Conservation (phyloP, 2,797 vertebrate genomes). For the Gouania willdenowi region DNA sequence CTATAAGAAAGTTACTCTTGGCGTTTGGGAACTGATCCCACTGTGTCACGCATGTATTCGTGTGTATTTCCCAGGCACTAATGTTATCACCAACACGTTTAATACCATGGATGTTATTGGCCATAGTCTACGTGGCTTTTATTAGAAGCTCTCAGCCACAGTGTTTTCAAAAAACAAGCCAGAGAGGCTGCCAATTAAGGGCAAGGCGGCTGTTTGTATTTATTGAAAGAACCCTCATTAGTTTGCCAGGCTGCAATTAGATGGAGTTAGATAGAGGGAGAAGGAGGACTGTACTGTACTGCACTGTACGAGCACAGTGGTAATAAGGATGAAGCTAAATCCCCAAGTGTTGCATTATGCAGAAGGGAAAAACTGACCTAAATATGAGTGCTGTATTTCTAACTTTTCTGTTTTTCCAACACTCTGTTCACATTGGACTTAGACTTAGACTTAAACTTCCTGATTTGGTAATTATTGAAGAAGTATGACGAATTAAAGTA, state of each 20-base stretch:
- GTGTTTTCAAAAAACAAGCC: conserved; percentile 53
- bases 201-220: conserved; percentile 54
- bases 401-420: no score
- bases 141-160: conserved; percentile 19
- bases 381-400: not conserved
- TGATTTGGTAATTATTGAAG: no score
- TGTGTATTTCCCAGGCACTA: no score
- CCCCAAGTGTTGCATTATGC: not conserved
- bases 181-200: conserved; percentile 56
- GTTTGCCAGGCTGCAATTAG: conserved; percentile 52
- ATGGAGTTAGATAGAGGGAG: not conserved
- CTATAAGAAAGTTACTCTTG: no score
- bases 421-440: no score
- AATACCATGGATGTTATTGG: conserved; percentile 10
- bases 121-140: conserved; percentile 20
- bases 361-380: not conserved
- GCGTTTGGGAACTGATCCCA: no score
- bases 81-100: no score
- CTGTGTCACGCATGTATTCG: no score
- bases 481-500: conserved; percentile 33
- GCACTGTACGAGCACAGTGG: conserved; percentile 4
- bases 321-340: not conserved
- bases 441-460: no score
- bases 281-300: not conserved
- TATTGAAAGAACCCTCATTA: conserved; percentile 55